phyloP scores from a whole-genome alignment of 2,888 invertebrate species.

The Pherbina coryleti region DNA sequence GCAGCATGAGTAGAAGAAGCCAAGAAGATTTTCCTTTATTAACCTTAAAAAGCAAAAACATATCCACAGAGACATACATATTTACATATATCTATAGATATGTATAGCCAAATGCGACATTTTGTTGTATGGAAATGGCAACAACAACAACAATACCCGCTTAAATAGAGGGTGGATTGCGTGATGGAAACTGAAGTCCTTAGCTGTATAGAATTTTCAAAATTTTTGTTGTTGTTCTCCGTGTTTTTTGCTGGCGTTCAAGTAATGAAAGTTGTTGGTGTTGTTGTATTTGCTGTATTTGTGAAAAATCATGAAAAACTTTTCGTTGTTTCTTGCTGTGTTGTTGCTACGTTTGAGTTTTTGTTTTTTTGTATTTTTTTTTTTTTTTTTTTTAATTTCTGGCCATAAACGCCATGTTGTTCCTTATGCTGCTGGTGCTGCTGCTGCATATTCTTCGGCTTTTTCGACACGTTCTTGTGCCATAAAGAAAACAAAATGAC shows the following conservation, averaged over 20 bases:
- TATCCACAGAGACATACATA: no score
- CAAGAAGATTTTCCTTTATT: no score
- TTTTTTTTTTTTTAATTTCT: not conserved
- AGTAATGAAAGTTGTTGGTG: not conserved
- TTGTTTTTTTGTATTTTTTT: not conserved
- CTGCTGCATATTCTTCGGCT: not conserved
- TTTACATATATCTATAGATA: no score
- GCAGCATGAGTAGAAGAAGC: no score
- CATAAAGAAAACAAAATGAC: constrained; percentile 2
- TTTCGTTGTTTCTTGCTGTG: not conserved
- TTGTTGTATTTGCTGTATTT: not conserved
- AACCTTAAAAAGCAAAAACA: no score
- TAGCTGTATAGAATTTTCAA: not conserved
- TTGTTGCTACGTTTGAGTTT: no score
- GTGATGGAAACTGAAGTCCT: no score
- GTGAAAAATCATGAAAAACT: not conserved
- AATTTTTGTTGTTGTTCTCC: not conserved
- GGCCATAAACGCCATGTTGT: not conserved
- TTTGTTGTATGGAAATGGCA: no score
- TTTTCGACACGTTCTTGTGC: not conserved
- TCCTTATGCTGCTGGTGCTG: not conserved
- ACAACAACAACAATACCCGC: not conserved
- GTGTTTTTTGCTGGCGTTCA: not conserved
- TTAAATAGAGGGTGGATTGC: not conserved
- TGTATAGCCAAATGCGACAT: no score